Evolutionary conservation across 2,797 vertebrate genomes (phyloP).

Genomic region (Eulemur mongoz): DNA sequence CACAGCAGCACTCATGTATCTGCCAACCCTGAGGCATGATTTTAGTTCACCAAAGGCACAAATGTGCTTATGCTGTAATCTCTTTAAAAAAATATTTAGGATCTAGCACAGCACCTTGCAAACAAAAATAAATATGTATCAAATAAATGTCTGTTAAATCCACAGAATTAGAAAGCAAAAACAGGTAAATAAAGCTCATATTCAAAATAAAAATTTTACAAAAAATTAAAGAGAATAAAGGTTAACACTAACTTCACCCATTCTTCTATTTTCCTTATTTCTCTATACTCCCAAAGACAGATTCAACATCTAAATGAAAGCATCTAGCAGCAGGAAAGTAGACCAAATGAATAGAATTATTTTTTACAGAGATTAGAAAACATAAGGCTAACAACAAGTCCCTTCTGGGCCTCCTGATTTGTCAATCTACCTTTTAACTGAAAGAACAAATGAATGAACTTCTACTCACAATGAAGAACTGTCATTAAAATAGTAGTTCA

Average conservation of each 20-base stretch:
- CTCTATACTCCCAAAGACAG: not conserved
- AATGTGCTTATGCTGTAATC: not conserved
- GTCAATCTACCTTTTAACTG: not conserved
- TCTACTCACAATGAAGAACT: not conserved
- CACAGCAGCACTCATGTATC: not conserved
- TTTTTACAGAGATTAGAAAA: not conserved
- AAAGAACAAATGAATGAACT: not conserved
- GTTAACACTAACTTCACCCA: not conserved
- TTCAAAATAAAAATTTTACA: not conserved
- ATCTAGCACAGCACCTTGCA: not conserved
- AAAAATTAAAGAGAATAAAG: not conserved
- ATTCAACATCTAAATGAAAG: slow-evolving; percentile 3
- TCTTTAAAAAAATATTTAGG: not conserved
- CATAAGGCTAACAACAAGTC: not conserved
- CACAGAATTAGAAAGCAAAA: not conserved
- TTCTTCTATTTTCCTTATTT: not conserved
- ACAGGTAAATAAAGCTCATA: not conserved
- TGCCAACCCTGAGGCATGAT: not conserved
- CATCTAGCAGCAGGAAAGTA: not conserved
- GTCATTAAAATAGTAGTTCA: slow-evolving; percentile 11
- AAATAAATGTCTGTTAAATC: not conserved
- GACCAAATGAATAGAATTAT: not conserved
- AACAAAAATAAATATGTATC: not conserved
- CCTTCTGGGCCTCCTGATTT: not conserved
- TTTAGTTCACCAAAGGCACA: not conserved